phyloP scores from a whole-genome alignment of 2,888 invertebrate genomes.

The Malacosoma neustria region DNA sequence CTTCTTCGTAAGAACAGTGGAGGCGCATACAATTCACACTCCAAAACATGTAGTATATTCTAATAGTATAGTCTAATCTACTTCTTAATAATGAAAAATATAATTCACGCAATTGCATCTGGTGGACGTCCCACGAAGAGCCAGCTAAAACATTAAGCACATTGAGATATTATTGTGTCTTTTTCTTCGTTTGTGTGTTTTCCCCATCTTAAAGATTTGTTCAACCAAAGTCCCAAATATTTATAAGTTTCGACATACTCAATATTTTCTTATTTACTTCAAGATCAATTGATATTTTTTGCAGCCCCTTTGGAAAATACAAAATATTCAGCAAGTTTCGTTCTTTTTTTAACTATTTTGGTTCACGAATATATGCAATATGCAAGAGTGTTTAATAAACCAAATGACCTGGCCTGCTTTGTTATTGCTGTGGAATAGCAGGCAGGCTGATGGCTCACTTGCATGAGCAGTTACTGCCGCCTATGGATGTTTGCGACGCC shows the following conservation, averaged over 20 bases:
- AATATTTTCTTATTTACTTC: slow-evolving; percentile 5
- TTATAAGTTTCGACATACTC: slow-evolving; percentile 9
- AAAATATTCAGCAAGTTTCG: too few relatives aligned
- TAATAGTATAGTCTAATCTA: slow-evolving; percentile 15
- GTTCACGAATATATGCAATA: too few relatives aligned
- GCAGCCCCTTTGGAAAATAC: slow-evolving; percentile 13
- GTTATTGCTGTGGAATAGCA: too few relatives aligned
- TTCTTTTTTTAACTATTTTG: too few relatives aligned
- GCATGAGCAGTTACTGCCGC: too few relatives aligned
- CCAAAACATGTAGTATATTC: slow-evolving; percentile 3
- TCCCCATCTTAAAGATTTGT: slow-evolving; percentile 15
- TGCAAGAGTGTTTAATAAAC: too few relatives aligned
- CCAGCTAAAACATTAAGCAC: slow-evolving; percentile 18
- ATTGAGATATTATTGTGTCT: slow-evolving; percentile 13
- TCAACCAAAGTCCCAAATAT: slow-evolving; percentile 21
- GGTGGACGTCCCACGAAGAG: slow-evolving; percentile 18
- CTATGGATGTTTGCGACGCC: too few relatives aligned
- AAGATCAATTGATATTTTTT: slow-evolving; percentile 4
- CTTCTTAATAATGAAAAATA: slow-evolving; percentile 17
- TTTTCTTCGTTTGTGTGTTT: slow-evolving; percentile 18
- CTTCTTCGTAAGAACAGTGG: not conserved
- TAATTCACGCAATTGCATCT: slow-evolving; percentile 14
- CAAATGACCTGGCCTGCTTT: too few relatives aligned
- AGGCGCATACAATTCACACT: not conserved
- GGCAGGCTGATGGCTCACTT: too few relatives aligned